Percentiles rank a stretch among this genome's conserved stretches.
phyloP scores from a whole-genome alignment of 2,888 invertebrate genomes.

The Callyntrura sp. region DNA sequence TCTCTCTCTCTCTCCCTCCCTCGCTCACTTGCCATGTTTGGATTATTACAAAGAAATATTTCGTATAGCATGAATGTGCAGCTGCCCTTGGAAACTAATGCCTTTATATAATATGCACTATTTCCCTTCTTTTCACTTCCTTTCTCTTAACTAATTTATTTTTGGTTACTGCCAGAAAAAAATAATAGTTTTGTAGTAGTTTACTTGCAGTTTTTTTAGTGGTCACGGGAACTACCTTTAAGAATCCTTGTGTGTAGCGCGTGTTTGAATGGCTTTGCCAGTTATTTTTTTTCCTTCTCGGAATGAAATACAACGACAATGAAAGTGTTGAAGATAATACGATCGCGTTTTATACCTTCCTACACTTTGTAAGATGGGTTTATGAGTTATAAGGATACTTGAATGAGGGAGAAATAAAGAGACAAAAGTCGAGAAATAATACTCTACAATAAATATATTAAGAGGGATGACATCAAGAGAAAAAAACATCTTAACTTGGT shows the following conservation, averaged over 20 bases:
- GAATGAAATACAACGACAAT: constrained; percentile 62
- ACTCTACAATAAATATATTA: constrained; percentile 72
- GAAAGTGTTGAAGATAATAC: constrained; percentile 75
- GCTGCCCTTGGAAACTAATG: constrained; percentile 3
- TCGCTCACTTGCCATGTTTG: background rate
- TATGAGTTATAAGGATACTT: constrained; percentile 72
- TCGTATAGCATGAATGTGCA: background rate
- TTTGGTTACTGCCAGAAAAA: constrained; percentile 6
- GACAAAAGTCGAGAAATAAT: constrained; percentile 62
- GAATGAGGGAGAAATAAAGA: constrained; percentile 30
- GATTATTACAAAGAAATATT: constrained; percentile 27
- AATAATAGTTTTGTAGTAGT: background rate
- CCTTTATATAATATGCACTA: background rate
- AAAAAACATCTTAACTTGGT: constrained; percentile 16
- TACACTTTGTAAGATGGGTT: constrained; percentile 61
- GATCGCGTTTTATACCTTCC: constrained; percentile 11
- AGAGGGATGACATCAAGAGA: constrained; percentile 54
- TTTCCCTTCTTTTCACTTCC: background rate
- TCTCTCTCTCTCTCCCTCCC: background rate
- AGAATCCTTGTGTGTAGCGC: background rate
- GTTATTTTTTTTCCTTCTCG: constrained; percentile 57
- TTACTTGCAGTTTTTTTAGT: background rate
- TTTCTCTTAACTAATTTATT: constrained; percentile 8
- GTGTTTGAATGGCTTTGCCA: constrained; percentile 35
- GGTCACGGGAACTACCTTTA: too few species aligned